Percentiles rank a stretch among this genome's conserved stretches.
Evolutionary conservation across 2,113 vertebrate species (phyloP).

Genomic region (Cololabis saira): DNA sequence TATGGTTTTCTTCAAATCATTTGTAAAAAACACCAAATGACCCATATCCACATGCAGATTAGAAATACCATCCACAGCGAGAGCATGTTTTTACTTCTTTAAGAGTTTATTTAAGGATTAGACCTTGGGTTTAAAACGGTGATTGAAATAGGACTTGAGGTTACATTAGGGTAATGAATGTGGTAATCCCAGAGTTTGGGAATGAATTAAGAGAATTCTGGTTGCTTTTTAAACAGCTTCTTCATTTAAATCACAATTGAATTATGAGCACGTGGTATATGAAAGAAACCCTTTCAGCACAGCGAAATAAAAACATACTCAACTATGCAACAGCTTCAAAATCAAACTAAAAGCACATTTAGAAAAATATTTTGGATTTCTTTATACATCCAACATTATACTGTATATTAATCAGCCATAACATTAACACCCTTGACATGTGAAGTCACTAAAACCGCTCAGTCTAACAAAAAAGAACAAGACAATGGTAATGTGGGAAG

Average conservation of each 20-base stretch:
- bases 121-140: conserved; percentile 49
- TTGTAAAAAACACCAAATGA: conserved; percentile 56
- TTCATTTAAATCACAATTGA: conserved; percentile 19
- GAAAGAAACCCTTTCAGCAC: conserved; percentile 1
- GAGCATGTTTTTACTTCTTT: conserved; percentile 55
- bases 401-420: no score
- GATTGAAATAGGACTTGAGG: conserved; percentile 57
- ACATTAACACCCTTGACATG: no score
- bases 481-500: no score
- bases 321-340: not conserved
- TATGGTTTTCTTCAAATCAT: conserved; percentile 36
- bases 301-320: not conserved
- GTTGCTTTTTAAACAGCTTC: conserved; percentile 15
- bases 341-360: not conserved
- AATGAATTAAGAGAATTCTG: conserved; percentile 23
- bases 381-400: no score
- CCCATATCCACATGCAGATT: conserved; percentile 58
- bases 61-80: conserved; percentile 60
- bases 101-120: conserved; percentile 71
- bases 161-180: conserved; percentile 62
- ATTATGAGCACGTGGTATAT: conserved; percentile 15
- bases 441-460: no score
- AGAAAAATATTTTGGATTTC: not conserved
- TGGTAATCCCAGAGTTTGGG: conserved; percentile 41
- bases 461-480: no score